Evolutionary conservation across 2,113 vertebrate genomes (phyloP).

Genomic region (Perccottus glenii): DNA sequence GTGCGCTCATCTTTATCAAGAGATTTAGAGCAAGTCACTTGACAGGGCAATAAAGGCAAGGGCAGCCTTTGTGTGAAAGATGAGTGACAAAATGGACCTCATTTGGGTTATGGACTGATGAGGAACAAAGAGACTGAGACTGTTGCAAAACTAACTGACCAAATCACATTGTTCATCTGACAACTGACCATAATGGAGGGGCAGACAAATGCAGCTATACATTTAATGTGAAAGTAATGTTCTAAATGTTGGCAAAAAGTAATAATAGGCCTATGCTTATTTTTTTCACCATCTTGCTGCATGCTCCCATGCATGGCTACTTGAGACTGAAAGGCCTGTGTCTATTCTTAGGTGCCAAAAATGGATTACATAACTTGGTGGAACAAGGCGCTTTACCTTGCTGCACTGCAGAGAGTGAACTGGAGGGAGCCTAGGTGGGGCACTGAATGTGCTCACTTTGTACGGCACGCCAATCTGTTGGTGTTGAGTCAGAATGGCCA

Average conservation of each 20-base stretch:
- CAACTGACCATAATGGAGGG: background rate
- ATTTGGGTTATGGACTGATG: slow-evolving; percentile 65
- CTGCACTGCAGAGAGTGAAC: slow-evolving; percentile 33
- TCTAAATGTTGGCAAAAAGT: background rate
- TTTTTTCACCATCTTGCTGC: background rate
- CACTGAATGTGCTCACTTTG: slow-evolving; percentile 55
- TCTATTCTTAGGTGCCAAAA: slow-evolving; percentile 62
- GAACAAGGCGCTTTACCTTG: slow-evolving; percentile 43
- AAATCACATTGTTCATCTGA: slow-evolving; percentile 22
- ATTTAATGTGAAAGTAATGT: no score
- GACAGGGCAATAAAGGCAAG: slow-evolving; percentile 66
- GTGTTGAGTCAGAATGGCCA: slow-evolving; percentile 73
- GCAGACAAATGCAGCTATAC: background rate
- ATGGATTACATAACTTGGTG: slow-evolving; percentile 46
- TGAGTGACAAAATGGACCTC: slow-evolving; percentile 68
- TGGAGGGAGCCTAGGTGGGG: slow-evolving; percentile 29
- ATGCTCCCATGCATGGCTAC: background rate
- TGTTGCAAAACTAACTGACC: slow-evolving; percentile 47
- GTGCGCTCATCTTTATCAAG: slow-evolving; percentile 57
- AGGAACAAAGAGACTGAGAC: slow-evolving; percentile 58
- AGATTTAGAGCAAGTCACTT: slow-evolving; percentile 69
- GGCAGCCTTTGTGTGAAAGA: slow-evolving; percentile 69
- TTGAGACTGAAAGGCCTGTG: background rate
- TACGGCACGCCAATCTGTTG: slow-evolving; percentile 70
- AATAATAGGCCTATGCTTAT: background rate